Percentiles rank a stretch among this genome's conserved stretches.
Conservation (phyloP, 2,888 invertebrate species). For the Acrocyrtus sp. region DNA sequence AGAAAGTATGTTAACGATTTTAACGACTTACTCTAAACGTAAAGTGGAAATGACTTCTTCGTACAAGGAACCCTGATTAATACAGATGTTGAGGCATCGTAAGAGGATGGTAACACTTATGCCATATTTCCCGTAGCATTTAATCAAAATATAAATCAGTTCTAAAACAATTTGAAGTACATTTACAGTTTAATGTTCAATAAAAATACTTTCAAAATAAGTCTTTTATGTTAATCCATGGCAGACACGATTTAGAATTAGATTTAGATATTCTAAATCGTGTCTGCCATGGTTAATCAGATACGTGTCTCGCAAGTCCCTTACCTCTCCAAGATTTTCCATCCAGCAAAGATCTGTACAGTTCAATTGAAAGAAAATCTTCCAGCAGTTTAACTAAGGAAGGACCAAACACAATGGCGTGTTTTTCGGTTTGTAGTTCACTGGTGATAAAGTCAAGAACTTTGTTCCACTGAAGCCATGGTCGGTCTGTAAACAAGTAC, state of each 20-base stretch:
- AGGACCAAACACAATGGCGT: slow-evolving; percentile 34
- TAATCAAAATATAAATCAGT: slow-evolving; percentile 37
- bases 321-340: slow-evolving; percentile 42
- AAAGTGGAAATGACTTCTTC: slow-evolving; percentile 41
- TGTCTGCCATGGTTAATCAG: too few species aligned
- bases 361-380: slow-evolving; percentile 35
- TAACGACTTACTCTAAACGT: slow-evolving; percentile 53
- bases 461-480: slow-evolving; percentile 34
- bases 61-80: slow-evolving; percentile 52
- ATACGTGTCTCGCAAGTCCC: too few species aligned
- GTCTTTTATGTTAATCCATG: too few species aligned
- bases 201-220: neutral
- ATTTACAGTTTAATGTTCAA: neutral
- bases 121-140: slow-evolving; percentile 24
- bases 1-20: too few species aligned
- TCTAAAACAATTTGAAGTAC: slow-evolving; percentile 22
- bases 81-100: slow-evolving; percentile 42
- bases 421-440: slow-evolving; percentile 30
- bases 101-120: slow-evolving; percentile 23
- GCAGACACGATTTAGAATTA: too few species aligned
- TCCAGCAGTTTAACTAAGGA: slow-evolving; percentile 41
- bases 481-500: slow-evolving; percentile 25
- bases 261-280: too few species aligned
- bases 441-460: slow-evolving; percentile 28
- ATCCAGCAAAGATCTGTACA: slow-evolving; percentile 38